Percentiles rank a stretch among this genome's conserved stretches.
These are phyloP conservation scores for Umimayanthus kanabou DNA, from an alignment of 92 coral and sea anemone genomes.

Conservation along the genomic window DNA sequence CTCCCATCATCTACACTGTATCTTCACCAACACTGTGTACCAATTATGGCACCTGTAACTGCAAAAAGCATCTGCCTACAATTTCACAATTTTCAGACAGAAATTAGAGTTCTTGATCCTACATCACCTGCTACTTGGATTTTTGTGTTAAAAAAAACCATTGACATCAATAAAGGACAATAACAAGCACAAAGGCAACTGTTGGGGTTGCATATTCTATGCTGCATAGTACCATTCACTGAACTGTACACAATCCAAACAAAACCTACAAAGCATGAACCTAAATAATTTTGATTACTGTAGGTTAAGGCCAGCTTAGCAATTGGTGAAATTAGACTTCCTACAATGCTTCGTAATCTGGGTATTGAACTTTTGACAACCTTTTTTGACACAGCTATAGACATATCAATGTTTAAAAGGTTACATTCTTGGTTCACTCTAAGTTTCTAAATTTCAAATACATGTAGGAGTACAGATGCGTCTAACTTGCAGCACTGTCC, in stretches of 20 bases:
- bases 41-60: no score
- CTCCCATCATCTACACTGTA: neutral
- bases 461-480: neutral
- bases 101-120: neutral
- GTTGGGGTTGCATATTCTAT: no score
- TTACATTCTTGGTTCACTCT: neutral
- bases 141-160: no score
- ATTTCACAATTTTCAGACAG: neutral
- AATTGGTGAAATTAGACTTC: no score
- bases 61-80: neutral
- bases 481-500: neutral
- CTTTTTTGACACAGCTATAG: no score
- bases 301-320: neutral
- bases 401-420: neutral
- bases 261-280: no score
- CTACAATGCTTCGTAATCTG: no score
- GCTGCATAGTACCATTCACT: no score
- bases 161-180: no score
- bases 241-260: no score
- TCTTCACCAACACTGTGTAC: neutral
- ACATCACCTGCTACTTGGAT: neutral
- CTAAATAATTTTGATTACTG: neutral
- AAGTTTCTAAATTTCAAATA: neutral
- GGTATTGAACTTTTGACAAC: no score
- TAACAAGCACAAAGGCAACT: no score